phyloP scores from a whole-genome alignment of 2,113 vertebrate species.

The Salvelinus fontinalis region DNA sequence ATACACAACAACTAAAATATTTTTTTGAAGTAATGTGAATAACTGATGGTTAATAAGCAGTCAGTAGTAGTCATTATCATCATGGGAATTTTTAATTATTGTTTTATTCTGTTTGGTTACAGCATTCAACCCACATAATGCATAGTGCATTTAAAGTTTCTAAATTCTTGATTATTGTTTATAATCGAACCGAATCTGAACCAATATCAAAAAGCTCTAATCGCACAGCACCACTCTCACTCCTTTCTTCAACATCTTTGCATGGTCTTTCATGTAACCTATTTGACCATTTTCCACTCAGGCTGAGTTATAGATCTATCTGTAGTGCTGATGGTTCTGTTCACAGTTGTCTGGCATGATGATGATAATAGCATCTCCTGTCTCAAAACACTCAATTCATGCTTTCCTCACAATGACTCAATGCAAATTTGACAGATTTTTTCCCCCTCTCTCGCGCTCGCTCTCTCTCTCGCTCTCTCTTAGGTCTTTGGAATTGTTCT shows the following conservation, averaged over 20 bases:
- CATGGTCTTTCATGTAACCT: neutral
- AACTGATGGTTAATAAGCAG: too few relatives aligned
- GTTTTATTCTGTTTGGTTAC: too few relatives aligned
- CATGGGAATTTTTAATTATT: too few relatives aligned
- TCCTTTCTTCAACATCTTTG: neutral
- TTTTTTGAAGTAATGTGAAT: too few relatives aligned
- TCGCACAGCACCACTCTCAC: neutral
- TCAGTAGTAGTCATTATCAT: too few relatives aligned
- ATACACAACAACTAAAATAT: too few relatives aligned
- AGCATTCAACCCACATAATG: too few relatives aligned
- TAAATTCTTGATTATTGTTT: too few relatives aligned
- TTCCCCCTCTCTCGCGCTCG: neutral
- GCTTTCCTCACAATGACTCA: neutral
- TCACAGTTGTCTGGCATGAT: neutral
- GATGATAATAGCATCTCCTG: neutral
- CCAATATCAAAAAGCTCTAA: too few relatives aligned
- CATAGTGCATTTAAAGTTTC: too few relatives aligned
- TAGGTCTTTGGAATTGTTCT: slow-evolving; percentile 97
- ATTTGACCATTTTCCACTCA: neutral
- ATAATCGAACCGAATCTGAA: too few relatives aligned
- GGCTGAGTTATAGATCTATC: neutral
- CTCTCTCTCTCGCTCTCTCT: slow-evolving; percentile 4
- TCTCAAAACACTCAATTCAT: neutral
- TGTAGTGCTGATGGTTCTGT: neutral
- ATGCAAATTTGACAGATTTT: too few relatives aligned